phyloP scores from a whole-genome alignment of 2,797 vertebrate genomes.

The Monodelphis domestica region DNA sequence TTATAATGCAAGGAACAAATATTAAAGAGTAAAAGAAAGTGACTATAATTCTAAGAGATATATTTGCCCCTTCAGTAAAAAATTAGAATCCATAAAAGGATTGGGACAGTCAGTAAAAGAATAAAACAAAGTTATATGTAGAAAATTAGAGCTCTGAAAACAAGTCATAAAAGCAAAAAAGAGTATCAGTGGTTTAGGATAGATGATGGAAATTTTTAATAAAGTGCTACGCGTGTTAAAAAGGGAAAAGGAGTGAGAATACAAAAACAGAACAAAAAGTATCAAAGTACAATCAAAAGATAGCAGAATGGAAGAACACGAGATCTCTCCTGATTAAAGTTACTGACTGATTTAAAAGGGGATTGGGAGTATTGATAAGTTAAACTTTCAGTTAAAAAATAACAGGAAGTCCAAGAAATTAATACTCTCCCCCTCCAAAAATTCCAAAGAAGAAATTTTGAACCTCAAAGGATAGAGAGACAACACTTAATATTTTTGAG shows the following conservation, averaged over 20 bases:
- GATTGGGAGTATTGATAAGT: not conserved
- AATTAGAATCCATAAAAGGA: not conserved
- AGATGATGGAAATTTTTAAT: too few species aligned
- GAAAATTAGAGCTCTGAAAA: not conserved
- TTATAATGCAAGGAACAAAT: not conserved
- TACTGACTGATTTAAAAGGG: not conserved
- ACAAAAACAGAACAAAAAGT: not conserved
- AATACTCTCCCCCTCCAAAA: not conserved
- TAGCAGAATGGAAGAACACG: not conserved
- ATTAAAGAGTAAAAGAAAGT: not conserved
- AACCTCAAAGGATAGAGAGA: not conserved
- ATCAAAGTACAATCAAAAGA: not conserved
- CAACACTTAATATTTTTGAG: not conserved
- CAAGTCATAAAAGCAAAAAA: not conserved
- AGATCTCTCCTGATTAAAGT: not conserved
- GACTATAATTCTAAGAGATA: not conserved
- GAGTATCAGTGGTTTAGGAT: not conserved
- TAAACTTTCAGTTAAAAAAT: not conserved
- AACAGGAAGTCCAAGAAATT: not conserved
- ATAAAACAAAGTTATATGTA: not conserved
- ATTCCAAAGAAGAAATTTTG: not conserved
- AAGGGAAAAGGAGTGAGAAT: not conserved
- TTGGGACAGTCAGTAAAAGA: not conserved
- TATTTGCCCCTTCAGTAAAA: not conserved
- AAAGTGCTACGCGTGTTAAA: too few species aligned